Base-by-base conservation (phyloP, 2,888 invertebrate species). In the Lordiphosa fenestrarum region DNA sequence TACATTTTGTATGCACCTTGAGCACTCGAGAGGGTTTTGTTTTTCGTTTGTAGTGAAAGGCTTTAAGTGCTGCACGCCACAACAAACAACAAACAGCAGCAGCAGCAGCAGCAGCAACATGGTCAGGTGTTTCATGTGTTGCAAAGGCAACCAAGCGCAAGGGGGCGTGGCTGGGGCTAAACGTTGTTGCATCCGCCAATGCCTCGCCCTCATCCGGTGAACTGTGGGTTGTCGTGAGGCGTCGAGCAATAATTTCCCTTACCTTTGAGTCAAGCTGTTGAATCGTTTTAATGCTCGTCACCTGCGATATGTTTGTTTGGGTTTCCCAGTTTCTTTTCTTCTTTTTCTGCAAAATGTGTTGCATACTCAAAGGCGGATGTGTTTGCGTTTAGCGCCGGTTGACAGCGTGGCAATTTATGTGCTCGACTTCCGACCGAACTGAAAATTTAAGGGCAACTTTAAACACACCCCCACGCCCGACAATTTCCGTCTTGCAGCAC, bases 251-350 rank as follows among this genome's bases (percentile, higher is more conserved):
- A 85, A 86, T 86, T 80, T 73, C 59, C 63, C 77, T 76, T 68
- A 55, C 78, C 84, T 88, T 85, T 83, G 67, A 76, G 69, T 69
- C 70, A 73, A 86, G 87, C 76, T 88, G 86, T 86, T 88, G 86
- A 86, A 85, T 86, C 85, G 86, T 87, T 85, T 86, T 87, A 87
- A 88, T 84, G 82, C 82, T 84, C 86, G 85, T 85, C 88, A 87
- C 86, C 86, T 87, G 53, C 47, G 58, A 49, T 30, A 30, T 66
- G 59, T 62, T 73, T 72, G 53, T 56, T 44, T 73, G 13, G 53
- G 19, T 52, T 57, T 35, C 12, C 48, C 35, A 10, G 36, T 9
- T 5, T 23, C 36, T 19, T 55, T 51, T 57, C 33, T 33, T 35
- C 35, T 51, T 2, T 13, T n/a, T 23, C 23, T 46, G 54, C 59